Conservation (phyloP, 2,797 vertebrate species). For the Notolabrus celidotus region DNA sequence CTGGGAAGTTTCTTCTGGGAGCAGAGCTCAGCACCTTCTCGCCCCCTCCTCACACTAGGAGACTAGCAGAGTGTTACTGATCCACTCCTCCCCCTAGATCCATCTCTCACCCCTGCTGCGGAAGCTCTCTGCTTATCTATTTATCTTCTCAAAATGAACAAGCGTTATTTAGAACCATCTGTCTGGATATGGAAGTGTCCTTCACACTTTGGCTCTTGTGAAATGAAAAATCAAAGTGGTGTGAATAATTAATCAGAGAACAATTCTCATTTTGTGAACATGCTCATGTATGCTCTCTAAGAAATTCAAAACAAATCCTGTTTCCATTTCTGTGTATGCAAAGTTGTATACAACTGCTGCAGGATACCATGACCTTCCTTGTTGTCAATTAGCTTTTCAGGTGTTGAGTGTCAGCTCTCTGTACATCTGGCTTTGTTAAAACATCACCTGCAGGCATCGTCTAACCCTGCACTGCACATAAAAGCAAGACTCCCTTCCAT, state of each 20-base stretch:
- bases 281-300: not conserved
- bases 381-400: not conserved
- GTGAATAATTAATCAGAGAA: conserved; percentile 32
- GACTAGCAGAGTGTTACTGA: conserved; percentile 52
- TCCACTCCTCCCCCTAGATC: conserved; percentile 23
- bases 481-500: conserved; percentile 17
- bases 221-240: conserved; percentile 50
- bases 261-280: conserved; percentile 10
- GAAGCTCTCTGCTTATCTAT: conserved; percentile 63
- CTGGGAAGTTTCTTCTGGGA: conserved; percentile 64
- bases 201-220: conserved; percentile 56
- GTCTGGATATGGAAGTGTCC: conserved; percentile 50
- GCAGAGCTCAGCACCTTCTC: conserved; percentile 62
- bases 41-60: conserved; percentile 34
- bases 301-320: not conserved
- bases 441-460: conserved; percentile 18
- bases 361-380: not conserved
- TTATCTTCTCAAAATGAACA: conserved; percentile 54
- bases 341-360: not conserved
- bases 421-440: conserved; percentile 14
- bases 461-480: conserved; percentile 3
- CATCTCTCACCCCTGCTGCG: conserved; percentile 40
- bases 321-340: conserved; percentile 16
- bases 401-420: conserved; percentile 12
- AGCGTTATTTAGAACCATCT: conserved; percentile 64